Conservation (phyloP, 37 sponge, comb jelly and placozoan species). For the Spongilla lacustris region DNA sequence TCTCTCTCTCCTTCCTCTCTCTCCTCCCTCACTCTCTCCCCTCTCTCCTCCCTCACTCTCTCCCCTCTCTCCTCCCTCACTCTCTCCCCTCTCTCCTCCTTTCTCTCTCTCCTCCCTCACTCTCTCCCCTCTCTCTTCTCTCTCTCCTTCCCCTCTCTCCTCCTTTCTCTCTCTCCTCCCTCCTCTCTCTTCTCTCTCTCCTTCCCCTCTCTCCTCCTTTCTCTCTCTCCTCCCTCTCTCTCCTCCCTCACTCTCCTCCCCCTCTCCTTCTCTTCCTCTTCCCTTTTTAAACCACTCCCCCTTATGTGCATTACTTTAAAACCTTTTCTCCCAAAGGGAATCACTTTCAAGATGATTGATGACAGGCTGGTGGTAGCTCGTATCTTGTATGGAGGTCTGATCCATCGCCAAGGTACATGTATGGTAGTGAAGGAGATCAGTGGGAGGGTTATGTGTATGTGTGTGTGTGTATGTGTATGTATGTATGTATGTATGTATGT, state of each 20-base stretch:
- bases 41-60: not conserved
- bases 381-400: constrained; percentile 87
- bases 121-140: not conserved
- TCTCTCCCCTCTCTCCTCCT: not conserved
- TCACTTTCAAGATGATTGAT: constrained; percentile 77
- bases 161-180: too few species aligned
- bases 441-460: too few species aligned
- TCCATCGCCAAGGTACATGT: constrained; percentile 73
- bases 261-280: not conserved
- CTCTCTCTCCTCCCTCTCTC: too few species aligned
- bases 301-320: too few species aligned
- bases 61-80: not conserved
- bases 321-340: constrained; percentile 68
- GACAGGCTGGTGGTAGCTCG: constrained; percentile 84
- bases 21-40: not conserved
- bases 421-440: too few species aligned
- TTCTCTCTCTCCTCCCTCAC: not conserved
- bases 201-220: too few species aligned
- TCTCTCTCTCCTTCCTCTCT: not conserved
- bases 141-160: too few species aligned
- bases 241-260: too few species aligned
- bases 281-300: too few species aligned
- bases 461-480: not conserved
- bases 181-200: too few species aligned
- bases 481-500: not conserved